A percentile compares a stretch with the other conserved stretches of the same genome.
phyloP scores from a whole-genome alignment of 2,113 vertebrate genomes.

The Chlamydotis undulata region DNA sequence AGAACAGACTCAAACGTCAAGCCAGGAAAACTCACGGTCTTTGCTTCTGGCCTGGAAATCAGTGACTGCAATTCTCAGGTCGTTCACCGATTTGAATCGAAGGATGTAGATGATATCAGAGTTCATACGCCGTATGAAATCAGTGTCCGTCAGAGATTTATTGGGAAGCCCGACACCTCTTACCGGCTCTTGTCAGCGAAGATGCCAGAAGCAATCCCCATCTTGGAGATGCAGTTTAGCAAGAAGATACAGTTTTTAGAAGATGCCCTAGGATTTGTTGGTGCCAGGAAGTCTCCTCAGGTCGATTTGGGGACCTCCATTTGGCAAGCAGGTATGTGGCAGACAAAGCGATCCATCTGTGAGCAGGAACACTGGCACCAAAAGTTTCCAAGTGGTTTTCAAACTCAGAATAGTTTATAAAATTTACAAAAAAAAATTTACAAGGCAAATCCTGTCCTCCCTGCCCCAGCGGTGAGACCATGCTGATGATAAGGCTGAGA shows the following conservation, averaged over 20 bases:
- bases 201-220: slow-evolving; percentile 82
- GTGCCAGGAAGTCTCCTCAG: slow-evolving; percentile 62
- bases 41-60: slow-evolving; percentile 86
- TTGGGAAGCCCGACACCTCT: slow-evolving; percentile 87
- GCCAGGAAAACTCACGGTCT: slow-evolving; percentile 81
- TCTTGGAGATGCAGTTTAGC: slow-evolving; percentile 87
- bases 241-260: slow-evolving; percentile 83
- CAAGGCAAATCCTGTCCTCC: neutral
- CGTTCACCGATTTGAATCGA: slow-evolving; percentile 83
- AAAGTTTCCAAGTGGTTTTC: neutral
- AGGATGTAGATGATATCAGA: slow-evolving; percentile 87
- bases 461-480: rapidly evolving
- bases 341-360: neutral
- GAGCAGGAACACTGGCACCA: neutral
- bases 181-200: slow-evolving; percentile 86
- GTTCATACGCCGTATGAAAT: slow-evolving; percentile 88
- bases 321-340: slow-evolving; percentile 80
- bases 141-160: slow-evolving; percentile 87
- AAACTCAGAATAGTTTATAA: neutral
- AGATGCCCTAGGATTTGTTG: slow-evolving; percentile 75
- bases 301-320: slow-evolving; percentile 59
- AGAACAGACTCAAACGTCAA: slow-evolving; percentile 74
- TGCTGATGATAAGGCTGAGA: neutral
- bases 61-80: slow-evolving; percentile 74
- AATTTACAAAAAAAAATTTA: neutral